phyloP scores from a whole-genome alignment of 2,113 vertebrate genomes.

The Neolamprologus toae region DNA sequence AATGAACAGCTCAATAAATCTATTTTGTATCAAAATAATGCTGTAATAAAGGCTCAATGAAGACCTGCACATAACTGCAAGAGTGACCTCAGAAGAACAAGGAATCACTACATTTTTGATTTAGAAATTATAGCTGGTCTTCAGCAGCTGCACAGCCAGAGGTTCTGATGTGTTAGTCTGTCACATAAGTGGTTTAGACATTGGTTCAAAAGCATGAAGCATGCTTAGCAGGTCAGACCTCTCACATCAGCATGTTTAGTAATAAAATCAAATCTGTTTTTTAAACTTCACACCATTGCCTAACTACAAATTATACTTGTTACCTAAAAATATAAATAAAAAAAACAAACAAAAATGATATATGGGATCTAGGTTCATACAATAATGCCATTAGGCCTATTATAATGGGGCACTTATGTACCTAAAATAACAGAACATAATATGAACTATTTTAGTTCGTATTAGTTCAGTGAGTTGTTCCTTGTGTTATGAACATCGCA shows the following conservation, averaged over 20 bases:
- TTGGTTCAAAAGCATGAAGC: background rate
- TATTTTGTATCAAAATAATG: background rate
- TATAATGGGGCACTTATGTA: background rate
- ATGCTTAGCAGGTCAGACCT: background rate
- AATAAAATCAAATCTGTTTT: background rate
- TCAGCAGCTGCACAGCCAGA: background rate
- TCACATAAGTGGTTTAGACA: background rate
- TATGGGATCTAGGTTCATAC: background rate
- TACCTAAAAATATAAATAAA: background rate
- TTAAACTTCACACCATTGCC: background rate
- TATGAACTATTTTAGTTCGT: background rate
- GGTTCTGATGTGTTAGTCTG: background rate
- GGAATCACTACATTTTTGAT: background rate
- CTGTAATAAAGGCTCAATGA: background rate
- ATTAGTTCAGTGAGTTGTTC: background rate
- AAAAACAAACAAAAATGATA: accelerated
- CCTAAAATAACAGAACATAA: background rate
- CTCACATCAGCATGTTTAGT: background rate
- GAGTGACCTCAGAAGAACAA: background rate
- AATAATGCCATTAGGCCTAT: background rate
- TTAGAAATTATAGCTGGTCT: background rate
- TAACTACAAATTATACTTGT: background rate
- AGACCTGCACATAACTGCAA: background rate
- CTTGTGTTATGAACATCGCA: background rate
- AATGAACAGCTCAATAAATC: background rate